phyloP scores from a whole-genome alignment of 2,113 vertebrate species.

The Eolophus roseicapilla region DNA sequence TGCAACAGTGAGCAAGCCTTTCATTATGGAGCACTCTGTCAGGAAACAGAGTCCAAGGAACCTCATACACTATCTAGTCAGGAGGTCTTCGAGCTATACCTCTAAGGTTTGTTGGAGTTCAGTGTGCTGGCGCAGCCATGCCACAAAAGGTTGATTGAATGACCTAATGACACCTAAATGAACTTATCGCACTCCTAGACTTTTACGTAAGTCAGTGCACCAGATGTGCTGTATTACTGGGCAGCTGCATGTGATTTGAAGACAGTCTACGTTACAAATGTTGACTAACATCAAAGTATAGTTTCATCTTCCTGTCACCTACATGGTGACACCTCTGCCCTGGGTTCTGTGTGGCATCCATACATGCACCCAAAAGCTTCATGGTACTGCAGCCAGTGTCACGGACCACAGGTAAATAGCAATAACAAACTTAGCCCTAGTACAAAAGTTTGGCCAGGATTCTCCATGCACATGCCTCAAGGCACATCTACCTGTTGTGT shows the following conservation, averaged over 20 bases:
- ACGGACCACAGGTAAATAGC: not conserved
- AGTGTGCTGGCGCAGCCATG: not conserved
- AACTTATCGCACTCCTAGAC: not conserved
- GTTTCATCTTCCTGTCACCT: not conserved
- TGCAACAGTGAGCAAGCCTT: not conserved
- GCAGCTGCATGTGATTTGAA: not conserved
- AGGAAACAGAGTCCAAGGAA: not conserved
- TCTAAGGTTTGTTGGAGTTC: not conserved
- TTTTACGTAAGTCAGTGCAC: not conserved
- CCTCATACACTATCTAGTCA: not conserved
- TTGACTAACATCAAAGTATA: not conserved
- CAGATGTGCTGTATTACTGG: not conserved
- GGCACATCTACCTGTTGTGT: not conserved
- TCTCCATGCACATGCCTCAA: not conserved
- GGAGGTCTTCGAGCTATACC: not conserved
- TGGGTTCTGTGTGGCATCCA: not conserved
- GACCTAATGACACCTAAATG: not conserved
- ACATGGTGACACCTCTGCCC: not conserved
- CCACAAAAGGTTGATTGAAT: not conserved
- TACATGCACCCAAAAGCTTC: not conserved
- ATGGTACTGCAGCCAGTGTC: not conserved
- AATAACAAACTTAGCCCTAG: not conserved
- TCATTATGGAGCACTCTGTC: rapidly evolving
- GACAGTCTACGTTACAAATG: not conserved
- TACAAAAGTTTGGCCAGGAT: not conserved